phyloP scores from a whole-genome alignment of 2,113 vertebrate genomes.

The Chionis minor region DNA sequence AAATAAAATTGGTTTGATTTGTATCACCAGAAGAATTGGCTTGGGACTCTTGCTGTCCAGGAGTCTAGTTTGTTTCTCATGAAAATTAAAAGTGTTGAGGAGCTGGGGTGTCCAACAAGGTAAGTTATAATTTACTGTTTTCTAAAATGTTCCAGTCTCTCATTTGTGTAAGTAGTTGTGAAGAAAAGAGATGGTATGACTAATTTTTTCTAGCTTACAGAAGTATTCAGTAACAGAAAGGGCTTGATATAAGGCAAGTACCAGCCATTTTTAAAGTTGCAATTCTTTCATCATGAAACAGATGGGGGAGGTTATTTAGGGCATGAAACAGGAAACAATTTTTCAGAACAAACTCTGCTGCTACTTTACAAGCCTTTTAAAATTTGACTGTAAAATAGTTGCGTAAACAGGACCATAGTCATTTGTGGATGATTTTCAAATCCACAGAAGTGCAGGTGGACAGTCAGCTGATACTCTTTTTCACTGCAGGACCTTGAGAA shows the following conservation, averaged over 20 bases:
- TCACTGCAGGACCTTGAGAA: background rate
- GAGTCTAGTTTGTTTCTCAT: background rate
- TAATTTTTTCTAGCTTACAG: background rate
- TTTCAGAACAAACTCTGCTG: background rate
- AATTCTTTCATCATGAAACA: background rate
- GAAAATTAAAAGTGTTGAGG: background rate
- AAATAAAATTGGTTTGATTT: background rate
- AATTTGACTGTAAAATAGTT: background rate
- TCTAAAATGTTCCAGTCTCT: background rate
- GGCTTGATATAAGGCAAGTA: background rate
- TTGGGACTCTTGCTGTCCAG: background rate
- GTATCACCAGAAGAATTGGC: background rate
- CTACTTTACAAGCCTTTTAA: background rate
- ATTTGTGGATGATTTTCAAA: background rate
- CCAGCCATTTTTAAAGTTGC: background rate
- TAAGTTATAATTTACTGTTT: background rate
- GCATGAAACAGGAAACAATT: background rate
- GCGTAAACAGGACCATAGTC: background rate
- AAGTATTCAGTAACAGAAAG: background rate
- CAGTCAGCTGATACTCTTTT: accelerated
- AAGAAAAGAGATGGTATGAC: background rate
- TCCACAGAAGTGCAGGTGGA: background rate
- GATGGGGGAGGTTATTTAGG: background rate
- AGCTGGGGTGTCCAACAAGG: background rate
- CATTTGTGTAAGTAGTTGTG: background rate